Conservation (phyloP, 2,797 vertebrate species). For the Spinibarbus caldwelli region DNA sequence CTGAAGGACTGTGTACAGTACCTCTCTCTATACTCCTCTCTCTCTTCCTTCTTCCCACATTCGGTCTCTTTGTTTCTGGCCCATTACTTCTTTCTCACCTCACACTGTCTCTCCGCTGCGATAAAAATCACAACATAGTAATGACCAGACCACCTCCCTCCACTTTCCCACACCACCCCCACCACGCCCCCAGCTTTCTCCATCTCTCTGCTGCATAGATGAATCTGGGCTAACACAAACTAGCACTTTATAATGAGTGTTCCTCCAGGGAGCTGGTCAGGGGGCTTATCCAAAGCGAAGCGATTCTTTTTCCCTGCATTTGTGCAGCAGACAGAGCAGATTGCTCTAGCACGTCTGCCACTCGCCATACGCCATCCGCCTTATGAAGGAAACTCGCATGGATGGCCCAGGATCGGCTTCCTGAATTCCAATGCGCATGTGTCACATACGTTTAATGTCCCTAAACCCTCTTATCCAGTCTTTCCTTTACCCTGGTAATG, state of each 20-base stretch:
- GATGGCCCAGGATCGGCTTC: constrained; percentile 40
- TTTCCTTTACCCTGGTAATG: constrained; percentile 37
- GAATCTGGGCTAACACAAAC: constrained; percentile 31
- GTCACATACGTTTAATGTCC: constrained; percentile 54
- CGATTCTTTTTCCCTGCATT: constrained; percentile 25
- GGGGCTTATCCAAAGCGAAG: constrained; percentile 30
- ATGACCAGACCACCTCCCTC: constrained; percentile 8
- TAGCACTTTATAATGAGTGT: constrained; percentile 51
- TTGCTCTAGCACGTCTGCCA: constrained; percentile 48
- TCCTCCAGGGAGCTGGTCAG: constrained; percentile 42
- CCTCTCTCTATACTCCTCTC: not conserved
- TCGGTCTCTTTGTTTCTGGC: constrained; percentile 37
- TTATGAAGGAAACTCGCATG: constrained; percentile 50
- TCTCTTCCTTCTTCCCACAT: constrained; percentile 17
- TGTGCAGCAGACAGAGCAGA: constrained; percentile 27
- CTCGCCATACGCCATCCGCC: constrained; percentile 23
- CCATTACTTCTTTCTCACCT: constrained; percentile 39
- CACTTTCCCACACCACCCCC: constrained; percentile 17
- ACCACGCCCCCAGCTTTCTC: constrained; percentile 26
- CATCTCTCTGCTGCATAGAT: constrained; percentile 16
- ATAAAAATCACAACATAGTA: constrained; percentile 42
- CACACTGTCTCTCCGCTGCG: constrained; percentile 14
- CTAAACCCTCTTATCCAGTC: constrained; percentile 9
- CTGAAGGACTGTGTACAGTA: constrained; percentile 39
- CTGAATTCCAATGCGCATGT: constrained; percentile 51